Evolutionary conservation across 2,113 vertebrate genomes (phyloP).

Genomic region (Scortum barcoo): DNA sequence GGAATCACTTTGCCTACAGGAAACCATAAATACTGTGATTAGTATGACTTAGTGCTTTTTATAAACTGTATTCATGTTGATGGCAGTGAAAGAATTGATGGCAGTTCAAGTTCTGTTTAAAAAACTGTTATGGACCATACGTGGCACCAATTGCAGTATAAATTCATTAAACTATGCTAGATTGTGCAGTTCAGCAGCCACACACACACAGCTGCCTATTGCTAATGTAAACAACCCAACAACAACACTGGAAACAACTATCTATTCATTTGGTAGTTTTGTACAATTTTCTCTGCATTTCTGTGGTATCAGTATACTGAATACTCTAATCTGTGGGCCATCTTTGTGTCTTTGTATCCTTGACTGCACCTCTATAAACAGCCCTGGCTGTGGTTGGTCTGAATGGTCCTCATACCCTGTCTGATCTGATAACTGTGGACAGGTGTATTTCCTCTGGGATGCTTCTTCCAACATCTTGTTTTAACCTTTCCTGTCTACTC

Average conservation of each 20-base stretch:
- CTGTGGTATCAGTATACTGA: background rate
- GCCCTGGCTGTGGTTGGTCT: background rate
- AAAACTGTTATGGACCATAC: too few species aligned
- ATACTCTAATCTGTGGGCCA: background rate
- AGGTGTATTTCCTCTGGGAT: constrained; percentile 40
- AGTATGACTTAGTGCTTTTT: too few species aligned
- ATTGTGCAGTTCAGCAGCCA: too few species aligned
- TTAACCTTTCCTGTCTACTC: constrained; percentile 40
- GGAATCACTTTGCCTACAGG: too few species aligned
- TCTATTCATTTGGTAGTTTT: background rate
- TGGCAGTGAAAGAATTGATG: too few species aligned
- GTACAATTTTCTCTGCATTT: background rate
- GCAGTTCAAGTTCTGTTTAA: too few species aligned
- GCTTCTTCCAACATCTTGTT: background rate
- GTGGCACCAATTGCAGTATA: too few species aligned
- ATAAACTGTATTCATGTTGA: too few species aligned
- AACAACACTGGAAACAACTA: background rate
- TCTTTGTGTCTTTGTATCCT: background rate
- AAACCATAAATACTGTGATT: too few species aligned
- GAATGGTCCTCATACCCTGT: background rate
- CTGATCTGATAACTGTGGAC: constrained; percentile 56
- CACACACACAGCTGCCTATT: too few species aligned
- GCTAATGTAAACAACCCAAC: too few species aligned
- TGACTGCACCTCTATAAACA: constrained; percentile 21
- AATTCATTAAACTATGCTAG: too few species aligned